phyloP scores from a whole-genome alignment of 2,113 vertebrate species.

The Hypocryptadius cinnamomeus region DNA sequence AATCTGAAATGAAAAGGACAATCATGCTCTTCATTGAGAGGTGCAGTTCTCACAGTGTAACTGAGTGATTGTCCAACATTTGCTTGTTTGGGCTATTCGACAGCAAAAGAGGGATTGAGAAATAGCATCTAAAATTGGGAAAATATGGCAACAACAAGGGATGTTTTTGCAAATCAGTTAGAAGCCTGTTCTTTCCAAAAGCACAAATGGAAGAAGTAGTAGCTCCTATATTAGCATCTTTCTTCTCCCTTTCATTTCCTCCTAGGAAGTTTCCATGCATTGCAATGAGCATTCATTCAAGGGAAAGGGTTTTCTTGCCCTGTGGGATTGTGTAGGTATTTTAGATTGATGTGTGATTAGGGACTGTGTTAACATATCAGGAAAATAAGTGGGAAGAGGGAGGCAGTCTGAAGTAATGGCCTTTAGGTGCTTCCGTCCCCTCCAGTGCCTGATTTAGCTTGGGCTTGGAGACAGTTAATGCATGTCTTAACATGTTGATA shows the following conservation, averaged over 20 bases:
- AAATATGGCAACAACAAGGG: background rate
- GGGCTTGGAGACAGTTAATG: background rate
- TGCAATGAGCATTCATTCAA: background rate
- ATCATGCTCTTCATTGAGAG: background rate
- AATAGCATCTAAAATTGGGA: background rate
- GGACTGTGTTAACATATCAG: background rate
- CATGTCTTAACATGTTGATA: background rate
- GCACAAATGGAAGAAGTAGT: background rate
- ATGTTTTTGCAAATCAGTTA: background rate
- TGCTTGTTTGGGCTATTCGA: background rate
- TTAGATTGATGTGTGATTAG: background rate
- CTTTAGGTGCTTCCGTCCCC: background rate
- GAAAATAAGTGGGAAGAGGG: background rate
- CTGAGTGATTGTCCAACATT: background rate
- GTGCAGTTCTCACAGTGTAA: background rate
- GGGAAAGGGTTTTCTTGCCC: background rate
- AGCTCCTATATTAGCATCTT: background rate
- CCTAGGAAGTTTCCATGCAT: background rate
- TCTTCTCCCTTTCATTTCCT: background rate
- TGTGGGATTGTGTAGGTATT: background rate
- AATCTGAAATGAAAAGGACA: background rate
- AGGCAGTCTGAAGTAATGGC: background rate
- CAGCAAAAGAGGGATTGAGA: background rate
- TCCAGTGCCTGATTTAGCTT: background rate
- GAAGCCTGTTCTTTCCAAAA: background rate